Percentiles rank a stretch among this genome's conserved stretches.
phyloP scores from a whole-genome alignment of 2,113 vertebrate species.

The Rhynchopsitta pachyrhyncha region DNA sequence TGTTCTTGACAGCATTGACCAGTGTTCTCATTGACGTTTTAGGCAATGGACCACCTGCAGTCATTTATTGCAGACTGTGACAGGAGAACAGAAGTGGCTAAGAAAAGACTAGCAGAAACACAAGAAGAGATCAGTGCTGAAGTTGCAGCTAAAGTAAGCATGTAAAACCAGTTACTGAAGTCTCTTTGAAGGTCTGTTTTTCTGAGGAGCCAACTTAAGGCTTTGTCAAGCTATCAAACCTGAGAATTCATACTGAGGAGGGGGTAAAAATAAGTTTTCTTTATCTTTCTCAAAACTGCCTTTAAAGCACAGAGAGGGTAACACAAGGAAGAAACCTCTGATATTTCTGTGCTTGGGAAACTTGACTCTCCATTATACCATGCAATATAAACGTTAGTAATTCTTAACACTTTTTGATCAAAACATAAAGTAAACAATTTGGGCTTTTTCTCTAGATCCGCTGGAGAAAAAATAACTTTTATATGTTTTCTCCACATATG shows the following conservation, averaged over 20 bases:
- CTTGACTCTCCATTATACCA: neutral
- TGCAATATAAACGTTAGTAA: neutral
- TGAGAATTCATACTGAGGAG: neutral
- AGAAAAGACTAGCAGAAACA: constrained; percentile 96
- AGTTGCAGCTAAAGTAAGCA: constrained; percentile 93
- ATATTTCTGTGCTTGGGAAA: neutral
- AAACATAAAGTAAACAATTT: neutral
- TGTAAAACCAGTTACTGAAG: neutral
- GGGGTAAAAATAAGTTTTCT: neutral
- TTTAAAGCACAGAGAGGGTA: neutral
- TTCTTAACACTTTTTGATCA: neutral
- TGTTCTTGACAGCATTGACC: neutral
- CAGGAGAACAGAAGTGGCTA: constrained; percentile 94
- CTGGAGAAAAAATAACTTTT: neutral
- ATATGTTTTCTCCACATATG: neutral
- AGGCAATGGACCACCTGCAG: constrained; percentile 97
- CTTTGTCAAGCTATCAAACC: neutral
- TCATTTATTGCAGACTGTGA: constrained; percentile 98
- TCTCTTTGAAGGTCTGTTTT: neutral
- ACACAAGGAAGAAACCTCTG: neutral
- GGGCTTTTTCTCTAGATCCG: neutral
- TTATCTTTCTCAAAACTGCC: neutral
- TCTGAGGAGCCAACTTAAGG: neutral
- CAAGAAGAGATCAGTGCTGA: constrained; percentile 99
- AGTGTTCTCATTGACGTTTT: neutral